These are phyloP conservation scores for Osmoderma eremita DNA, from an alignment of 2,888 invertebrate genomes.

Conservation along the genomic window DNA sequence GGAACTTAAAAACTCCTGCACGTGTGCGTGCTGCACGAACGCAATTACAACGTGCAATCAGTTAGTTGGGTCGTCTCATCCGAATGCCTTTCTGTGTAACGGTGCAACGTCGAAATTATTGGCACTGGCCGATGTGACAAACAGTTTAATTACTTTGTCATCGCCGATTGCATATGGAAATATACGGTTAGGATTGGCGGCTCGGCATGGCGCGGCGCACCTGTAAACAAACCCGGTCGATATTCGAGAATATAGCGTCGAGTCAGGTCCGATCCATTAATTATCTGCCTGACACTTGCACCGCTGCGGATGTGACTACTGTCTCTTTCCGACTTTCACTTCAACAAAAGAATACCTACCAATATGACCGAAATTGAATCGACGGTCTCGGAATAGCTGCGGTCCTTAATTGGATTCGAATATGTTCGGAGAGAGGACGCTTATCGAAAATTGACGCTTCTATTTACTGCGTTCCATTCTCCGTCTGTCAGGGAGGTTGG, in stretches of 20 bases:
- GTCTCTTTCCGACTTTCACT: conserved; percentile 9
- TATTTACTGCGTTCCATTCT: conserved; percentile 5
- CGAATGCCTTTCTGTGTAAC: too few species aligned
- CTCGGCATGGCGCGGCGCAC: background rate
- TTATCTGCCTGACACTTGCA: conserved; percentile 23
- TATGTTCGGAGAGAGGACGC: background rate
- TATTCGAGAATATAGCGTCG: conserved; percentile 15
- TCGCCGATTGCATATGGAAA: conserved; percentile 18
- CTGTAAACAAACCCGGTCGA: conserved; percentile 22
- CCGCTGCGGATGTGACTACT: background rate
- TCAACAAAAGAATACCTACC: conserved; percentile 8
- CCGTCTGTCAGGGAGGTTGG: background rate
- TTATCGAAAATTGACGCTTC: conserved; percentile 19
- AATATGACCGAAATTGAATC: conserved; percentile 1
- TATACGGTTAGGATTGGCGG: background rate
- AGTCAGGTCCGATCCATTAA: conserved; percentile 13
- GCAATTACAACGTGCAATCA: too few species aligned
- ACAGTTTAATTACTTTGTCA: conserved; percentile 30
- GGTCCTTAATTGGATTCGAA: conserved; percentile 13
- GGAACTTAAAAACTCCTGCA: too few species aligned
- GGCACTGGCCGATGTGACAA: conserved; percentile 11
- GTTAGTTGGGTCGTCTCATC: too few species aligned
- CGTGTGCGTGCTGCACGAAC: too few species aligned
- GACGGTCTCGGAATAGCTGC: conserved; percentile 1
- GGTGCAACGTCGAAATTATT: conserved; percentile 10